Evolutionary conservation across 1,140 invertebrate genomes (phyloP).

Genomic region (Pissodes strobi): DNA sequence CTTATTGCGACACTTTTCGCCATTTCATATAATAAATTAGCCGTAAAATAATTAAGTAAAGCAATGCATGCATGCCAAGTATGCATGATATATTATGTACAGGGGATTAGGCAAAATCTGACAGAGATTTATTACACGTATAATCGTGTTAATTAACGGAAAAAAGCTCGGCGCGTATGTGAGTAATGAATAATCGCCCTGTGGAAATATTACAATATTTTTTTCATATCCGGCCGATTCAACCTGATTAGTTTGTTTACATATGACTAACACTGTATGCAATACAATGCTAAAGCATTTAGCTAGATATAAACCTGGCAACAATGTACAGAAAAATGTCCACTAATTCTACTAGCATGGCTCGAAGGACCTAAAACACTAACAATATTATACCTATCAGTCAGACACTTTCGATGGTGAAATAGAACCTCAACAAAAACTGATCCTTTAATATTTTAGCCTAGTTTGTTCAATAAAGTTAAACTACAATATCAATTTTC

Average conservation of each 20-base stretch:
- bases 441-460: no score
- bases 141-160: slow-evolving; percentile 17
- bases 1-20: neutral
- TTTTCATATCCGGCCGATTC: neutral
- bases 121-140: slow-evolving; percentile 19
- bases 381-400: no score
- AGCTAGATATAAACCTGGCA: no score
- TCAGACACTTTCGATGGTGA: no score
- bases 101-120: slow-evolving; percentile 8
- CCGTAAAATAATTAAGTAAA: neutral
- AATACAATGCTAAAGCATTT: no score
- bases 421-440: no score
- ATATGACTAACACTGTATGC: no score
- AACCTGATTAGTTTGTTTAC: neutral
- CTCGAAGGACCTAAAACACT: no score
- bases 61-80: neutral
- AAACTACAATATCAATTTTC: slow-evolving; percentile 50
- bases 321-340: no score
- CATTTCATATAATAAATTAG: neutral
- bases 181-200: neutral
- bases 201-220: neutral
- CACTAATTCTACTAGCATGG: no score
- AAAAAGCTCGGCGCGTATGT: slow-evolving; percentile 2
- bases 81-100: slow-evolving; percentile 8
- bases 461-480: neutral